A percentile compares a stretch with the other conserved stretches of the same genome.
phyloP scores from a whole-genome alignment of 2,888 invertebrate genomes.

The Epistrophe grossulariae region DNA sequence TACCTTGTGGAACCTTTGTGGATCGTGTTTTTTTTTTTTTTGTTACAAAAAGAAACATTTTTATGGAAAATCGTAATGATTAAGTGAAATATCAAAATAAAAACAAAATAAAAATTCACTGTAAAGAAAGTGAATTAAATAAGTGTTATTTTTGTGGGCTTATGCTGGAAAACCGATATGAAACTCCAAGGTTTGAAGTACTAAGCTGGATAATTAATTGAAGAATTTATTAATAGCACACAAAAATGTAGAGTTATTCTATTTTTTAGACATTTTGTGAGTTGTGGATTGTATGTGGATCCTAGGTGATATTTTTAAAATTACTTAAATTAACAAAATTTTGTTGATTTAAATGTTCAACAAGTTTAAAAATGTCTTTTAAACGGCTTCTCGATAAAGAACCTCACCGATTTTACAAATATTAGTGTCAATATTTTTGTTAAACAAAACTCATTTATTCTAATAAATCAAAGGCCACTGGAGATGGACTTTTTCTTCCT shows the following conservation, averaged over 20 bases:
- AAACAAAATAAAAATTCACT: too few species aligned
- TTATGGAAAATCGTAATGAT: too few species aligned
- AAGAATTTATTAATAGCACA: background rate
- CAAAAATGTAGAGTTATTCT: background rate
- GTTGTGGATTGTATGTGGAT: conserved; percentile 16
- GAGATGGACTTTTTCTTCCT: conserved; percentile 38
- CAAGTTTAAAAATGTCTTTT: too few species aligned
- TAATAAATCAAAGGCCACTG: conserved; percentile 63
- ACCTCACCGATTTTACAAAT: too few species aligned
- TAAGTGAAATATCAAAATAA: too few species aligned
- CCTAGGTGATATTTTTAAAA: background rate
- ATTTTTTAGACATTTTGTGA: background rate
- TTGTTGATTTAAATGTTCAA: background rate
- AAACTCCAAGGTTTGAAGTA: background rate
- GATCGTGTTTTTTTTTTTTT: too few species aligned
- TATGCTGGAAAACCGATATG: background rate
- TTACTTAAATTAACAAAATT: background rate
- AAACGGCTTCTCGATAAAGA: background rate
- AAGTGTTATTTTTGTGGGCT: background rate
- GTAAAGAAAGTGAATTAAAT: too few species aligned
- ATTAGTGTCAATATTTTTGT: conserved; percentile 6
- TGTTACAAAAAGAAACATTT: too few species aligned
- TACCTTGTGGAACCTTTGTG: too few species aligned
- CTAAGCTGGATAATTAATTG: background rate
- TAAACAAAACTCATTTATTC: conserved; percentile 54